Evolutionary conservation across 2,888 invertebrate species (phyloP), one percentile per base, ranked within the genome.

Genomic region (Andrena dorsata): DNA sequence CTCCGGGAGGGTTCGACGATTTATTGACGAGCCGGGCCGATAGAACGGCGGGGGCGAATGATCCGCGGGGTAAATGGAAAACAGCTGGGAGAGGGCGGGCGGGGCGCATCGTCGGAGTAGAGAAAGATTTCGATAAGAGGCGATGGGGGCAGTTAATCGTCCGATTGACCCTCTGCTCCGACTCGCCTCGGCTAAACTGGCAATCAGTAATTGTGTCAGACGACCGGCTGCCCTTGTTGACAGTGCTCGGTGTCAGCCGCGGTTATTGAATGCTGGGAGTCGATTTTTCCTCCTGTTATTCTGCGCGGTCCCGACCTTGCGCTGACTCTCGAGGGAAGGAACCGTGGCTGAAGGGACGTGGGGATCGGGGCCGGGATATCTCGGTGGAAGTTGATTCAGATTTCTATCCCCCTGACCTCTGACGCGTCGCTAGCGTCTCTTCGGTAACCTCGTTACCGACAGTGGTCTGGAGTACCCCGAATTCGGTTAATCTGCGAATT

Each of bases 1-100:
- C 10, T 2, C 28, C n/a, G 35, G 65, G 71, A 74, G 84, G 78
- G 84, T 88, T 79, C 76, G 78, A 79, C 70, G 86, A 86, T 86
- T 87, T 88, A 88, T 84, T 76, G 77, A 76, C 82, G 78, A 72
- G 60, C 73, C n/a, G 61, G 8, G 41, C 10, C 60, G 83, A 79
- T 79, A 88, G 85, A 56, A 26, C 41, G 32, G 41, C 56, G 69
- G 16, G 70, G 16, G 70, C 74, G 79, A 65, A 60, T 58, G 76
- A 75, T 76, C 69, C 30, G 65, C 53, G 74, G 41, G 28, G 41
- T 51, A 41, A 73, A 41, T 69, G 47, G n/a, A 76, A 64, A 76
- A 30, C 20, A 23, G 60, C 5, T 8, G 10, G 10, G 20, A 26
- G 41, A 74, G 58, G 20, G 66, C 4, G 58, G 10, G 13, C 1